Conservation (phyloP, 2,113 vertebrate genomes). For the Lophochroa leadbeateri region DNA sequence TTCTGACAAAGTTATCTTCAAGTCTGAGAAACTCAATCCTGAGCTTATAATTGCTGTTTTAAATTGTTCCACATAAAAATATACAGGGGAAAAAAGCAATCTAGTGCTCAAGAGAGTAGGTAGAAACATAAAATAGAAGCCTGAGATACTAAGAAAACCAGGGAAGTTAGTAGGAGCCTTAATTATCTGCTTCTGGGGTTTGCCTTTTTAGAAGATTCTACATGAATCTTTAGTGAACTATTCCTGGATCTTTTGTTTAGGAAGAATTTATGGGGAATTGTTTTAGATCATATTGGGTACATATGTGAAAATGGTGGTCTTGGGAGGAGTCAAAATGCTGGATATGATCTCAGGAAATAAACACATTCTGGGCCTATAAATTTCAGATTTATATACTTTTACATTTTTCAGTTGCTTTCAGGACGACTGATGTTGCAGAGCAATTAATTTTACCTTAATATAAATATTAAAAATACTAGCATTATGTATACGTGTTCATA, state of each 20-base stretch:
- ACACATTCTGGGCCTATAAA: not conserved
- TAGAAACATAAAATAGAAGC: not conserved
- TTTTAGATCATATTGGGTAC: not conserved
- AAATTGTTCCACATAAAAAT: not conserved
- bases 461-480: not conserved
- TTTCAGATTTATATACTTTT: not conserved
- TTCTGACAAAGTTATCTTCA: not conserved
- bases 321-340: not conserved
- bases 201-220: not conserved
- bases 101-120: not conserved
- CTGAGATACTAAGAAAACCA: not conserved
- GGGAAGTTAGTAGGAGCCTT: not conserved
- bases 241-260: not conserved
- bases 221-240: not conserved
- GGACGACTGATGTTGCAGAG: not conserved
- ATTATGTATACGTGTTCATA: not conserved
- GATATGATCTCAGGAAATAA: not conserved
- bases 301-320: not conserved
- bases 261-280: not conserved
- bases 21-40: not conserved
- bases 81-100: not conserved
- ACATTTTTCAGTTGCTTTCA: not conserved
- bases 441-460: not conserved
- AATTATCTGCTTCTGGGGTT: not conserved
- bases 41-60: not conserved